These are phyloP conservation scores for Diadema setosum DNA, from an alignment of 35 echinoderm and acorn worm species.

Conservation along the genomic window DNA sequence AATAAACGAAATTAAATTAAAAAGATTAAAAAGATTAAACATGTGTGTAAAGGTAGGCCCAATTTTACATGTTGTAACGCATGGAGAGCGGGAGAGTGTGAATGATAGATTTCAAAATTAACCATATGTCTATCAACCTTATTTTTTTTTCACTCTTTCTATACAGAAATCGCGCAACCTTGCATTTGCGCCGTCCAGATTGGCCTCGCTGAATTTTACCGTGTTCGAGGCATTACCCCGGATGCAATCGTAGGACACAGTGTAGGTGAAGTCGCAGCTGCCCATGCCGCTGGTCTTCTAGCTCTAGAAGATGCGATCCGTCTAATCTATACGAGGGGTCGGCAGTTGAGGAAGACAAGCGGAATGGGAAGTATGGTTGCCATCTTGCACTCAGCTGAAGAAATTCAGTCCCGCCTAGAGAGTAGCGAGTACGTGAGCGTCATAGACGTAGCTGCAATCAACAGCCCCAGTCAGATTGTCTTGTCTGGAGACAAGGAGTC, in stretches of 20 bases:
- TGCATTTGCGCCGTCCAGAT: conserved; percentile 91
- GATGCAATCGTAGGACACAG: conserved; percentile 92
- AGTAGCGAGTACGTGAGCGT: conserved; percentile 83
- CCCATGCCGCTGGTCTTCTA: conserved; percentile 80
- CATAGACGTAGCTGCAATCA: conserved; percentile 86
- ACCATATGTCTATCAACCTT: too few species aligned
- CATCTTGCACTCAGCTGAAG: conserved; percentile 78
- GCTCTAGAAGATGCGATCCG: conserved; percentile 79
- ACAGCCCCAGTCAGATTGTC: conserved; percentile 92
- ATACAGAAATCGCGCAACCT: conserved; percentile 91
- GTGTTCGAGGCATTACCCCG: conserved; percentile 73
- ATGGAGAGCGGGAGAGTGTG: too few species aligned
- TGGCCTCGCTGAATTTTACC: conserved; percentile 81
- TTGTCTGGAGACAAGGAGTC: conserved; percentile 89
- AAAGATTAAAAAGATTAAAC: too few species aligned
- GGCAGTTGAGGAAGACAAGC: conserved; percentile 84
- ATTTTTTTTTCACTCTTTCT: not conserved
- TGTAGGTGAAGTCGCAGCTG: conserved; percentile 95
- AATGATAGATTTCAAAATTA: too few species aligned
- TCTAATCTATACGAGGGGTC: conserved; percentile 86
- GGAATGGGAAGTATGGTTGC: conserved; percentile 88
- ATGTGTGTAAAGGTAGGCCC: too few species aligned
- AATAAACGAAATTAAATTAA: too few species aligned
- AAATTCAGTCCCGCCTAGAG: conserved; percentile 70
- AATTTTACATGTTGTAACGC: too few species aligned